Evolutionary conservation across 2,888 invertebrate species (phyloP).

Genomic region (Hypomecis atomaria): DNA sequence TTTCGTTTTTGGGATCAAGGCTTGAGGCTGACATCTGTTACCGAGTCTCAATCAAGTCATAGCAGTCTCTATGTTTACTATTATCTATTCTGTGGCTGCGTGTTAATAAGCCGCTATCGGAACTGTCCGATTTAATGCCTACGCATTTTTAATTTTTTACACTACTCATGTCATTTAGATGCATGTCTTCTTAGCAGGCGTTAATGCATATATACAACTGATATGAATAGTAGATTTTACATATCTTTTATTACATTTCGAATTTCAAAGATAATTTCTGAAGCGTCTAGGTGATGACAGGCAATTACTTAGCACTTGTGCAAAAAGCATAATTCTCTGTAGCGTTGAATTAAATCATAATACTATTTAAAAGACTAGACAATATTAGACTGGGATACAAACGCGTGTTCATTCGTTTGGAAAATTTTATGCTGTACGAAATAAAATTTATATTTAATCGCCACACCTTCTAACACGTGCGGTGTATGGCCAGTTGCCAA

Average conservation of each 20-base stretch:
- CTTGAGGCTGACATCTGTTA: slow-evolving; percentile 13
- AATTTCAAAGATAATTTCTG: slow-evolving; percentile 1
- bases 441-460: slow-evolving; percentile 36
- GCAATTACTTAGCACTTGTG: not conserved
- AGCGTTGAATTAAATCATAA: slow-evolving; percentile 7
- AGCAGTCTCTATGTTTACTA: too few relatives aligned
- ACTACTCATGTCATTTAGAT: not conserved
- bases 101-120: not conserved
- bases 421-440: slow-evolving; percentile 42
- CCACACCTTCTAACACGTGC: slow-evolving; percentile 43
- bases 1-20: slow-evolving; percentile 26
- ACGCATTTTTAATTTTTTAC: not conserved
- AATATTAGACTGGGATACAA: not conserved
- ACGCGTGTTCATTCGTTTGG: slow-evolving; percentile 23
- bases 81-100: too few relatives aligned
- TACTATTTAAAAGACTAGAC: not conserved
- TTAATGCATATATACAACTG: slow-evolving; percentile 1
- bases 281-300: slow-evolving; percentile 9
- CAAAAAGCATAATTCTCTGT: not conserved
- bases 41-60: too few relatives aligned
- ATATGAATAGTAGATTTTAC: not conserved
- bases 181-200: slow-evolving; percentile 1
- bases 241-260: slow-evolving; percentile 13
- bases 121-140: not conserved
- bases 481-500: slow-evolving; percentile 38